Evolutionary conservation across 2,888 invertebrate species (phyloP).

Genomic region (Epinotia brunnichana): DNA sequence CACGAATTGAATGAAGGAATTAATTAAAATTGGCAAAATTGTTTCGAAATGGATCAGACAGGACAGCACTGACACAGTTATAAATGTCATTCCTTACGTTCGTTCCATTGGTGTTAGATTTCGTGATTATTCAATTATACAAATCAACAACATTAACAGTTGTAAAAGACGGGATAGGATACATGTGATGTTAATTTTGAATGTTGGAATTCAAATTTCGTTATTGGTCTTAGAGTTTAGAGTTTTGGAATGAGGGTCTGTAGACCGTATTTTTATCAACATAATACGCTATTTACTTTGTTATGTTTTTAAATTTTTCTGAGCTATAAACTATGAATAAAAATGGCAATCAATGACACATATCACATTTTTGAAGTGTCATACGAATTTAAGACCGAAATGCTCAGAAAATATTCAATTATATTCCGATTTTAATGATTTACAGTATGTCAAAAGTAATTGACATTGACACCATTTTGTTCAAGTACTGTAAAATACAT

Average conservation of each 20-base stretch:
- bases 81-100: background rate
- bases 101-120: background rate
- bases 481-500: background rate
- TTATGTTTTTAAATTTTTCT: slow-evolving; percentile 22
- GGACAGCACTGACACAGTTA: background rate
- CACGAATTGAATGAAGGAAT: background rate
- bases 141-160: background rate
- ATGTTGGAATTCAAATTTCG: background rate
- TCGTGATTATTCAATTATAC: background rate
- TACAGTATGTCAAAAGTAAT: slow-evolving; percentile 8
- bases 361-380: background rate
- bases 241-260: slow-evolving; percentile 29
- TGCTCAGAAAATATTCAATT: slow-evolving; percentile 19
- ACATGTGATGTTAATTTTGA: slow-evolving; percentile 1
- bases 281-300: slow-evolving; percentile 17
- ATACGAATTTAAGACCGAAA: background rate
- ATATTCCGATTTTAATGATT: slow-evolving; percentile 17
- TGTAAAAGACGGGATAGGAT: no score
- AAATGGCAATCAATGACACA: background rate
- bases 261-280: slow-evolving; percentile 21
- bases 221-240: slow-evolving; percentile 23
- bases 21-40: no score
- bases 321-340: background rate
- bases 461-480: background rate
- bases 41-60: no score